Evolutionary conservation across 2,888 invertebrate genomes (phyloP).

Genomic region (Lymantria dispar): DNA sequence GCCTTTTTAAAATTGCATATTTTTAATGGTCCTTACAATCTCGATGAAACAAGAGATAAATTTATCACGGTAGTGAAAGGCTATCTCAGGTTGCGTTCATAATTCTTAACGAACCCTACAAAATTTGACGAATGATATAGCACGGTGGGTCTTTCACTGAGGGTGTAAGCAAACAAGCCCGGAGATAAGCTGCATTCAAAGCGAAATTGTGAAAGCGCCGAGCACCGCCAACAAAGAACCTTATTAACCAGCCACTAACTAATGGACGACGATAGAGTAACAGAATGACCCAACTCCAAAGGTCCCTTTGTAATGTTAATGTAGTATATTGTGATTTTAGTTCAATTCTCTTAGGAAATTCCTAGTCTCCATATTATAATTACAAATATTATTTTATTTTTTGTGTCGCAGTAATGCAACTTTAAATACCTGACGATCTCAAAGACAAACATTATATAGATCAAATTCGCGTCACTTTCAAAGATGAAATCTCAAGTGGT

Average conservation of each 20-base stretch:
- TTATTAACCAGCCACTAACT: constrained; percentile 75
- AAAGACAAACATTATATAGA: constrained; percentile 47
- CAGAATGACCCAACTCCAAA: constrained; percentile 50
- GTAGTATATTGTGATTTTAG: constrained; percentile 52
- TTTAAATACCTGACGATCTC: constrained; percentile 11
- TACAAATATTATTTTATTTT: constrained; percentile 25
- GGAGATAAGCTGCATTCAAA: constrained; percentile 76
- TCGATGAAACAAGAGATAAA: constrained; percentile 36
- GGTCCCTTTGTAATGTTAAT: constrained; percentile 61
- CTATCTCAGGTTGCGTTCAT: constrained; percentile 48
- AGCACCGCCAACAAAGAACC: constrained; percentile 67
- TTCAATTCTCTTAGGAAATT: constrained; percentile 34
- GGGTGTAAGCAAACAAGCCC: constrained; percentile 63
- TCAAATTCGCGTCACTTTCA: constrained; percentile 58
- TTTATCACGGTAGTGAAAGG: constrained; percentile 38
- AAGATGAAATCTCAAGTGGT: constrained; percentile 56
- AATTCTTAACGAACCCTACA: constrained; percentile 65
- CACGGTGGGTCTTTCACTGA: constrained; percentile 50
- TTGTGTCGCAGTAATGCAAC: constrained; percentile 1
- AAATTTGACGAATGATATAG: constrained; percentile 56
- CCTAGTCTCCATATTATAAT: constrained; percentile 34
- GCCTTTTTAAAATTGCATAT: constrained; percentile 14
- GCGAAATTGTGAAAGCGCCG: constrained; percentile 68
- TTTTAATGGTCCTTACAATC: constrained; percentile 23
- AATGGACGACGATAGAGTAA: constrained; percentile 72